phyloP scores from a whole-genome alignment of 1,140 invertebrate genomes.

The Alviniconcha marisindica region DNA sequence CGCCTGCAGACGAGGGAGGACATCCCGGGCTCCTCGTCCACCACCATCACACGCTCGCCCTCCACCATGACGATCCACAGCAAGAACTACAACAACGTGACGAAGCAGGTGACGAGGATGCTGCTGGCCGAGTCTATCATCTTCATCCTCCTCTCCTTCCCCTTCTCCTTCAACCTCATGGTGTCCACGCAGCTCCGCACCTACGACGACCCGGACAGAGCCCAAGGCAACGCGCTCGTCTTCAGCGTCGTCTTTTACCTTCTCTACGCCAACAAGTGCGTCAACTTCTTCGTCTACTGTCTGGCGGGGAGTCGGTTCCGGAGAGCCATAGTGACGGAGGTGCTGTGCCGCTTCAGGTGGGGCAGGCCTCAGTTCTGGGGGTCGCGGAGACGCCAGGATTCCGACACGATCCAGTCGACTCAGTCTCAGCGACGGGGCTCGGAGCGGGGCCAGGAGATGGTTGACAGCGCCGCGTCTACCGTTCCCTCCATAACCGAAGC shows the following conservation, averaged over 20 bases:
- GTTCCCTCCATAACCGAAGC: no score
- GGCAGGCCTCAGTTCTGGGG: background rate
- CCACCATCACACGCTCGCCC: background rate
- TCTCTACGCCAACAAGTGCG: constrained; percentile 64
- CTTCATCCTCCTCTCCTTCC: constrained; percentile 60
- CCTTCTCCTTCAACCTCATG: constrained; percentile 58
- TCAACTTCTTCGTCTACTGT: constrained; percentile 63
- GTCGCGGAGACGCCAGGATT: background rate
- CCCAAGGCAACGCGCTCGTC: constrained; percentile 45
- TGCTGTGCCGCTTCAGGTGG: constrained; percentile 27
- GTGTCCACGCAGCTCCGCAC: constrained; percentile 50
- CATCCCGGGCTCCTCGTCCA: background rate
- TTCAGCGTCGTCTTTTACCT: constrained; percentile 66
- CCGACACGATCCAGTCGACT: background rate
- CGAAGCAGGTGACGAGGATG: constrained; percentile 54
- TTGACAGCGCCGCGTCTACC: background rate
- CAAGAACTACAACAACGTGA: background rate
- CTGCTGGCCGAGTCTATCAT: constrained; percentile 62
- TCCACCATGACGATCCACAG: constrained; percentile 26
- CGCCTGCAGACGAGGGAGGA: constrained; percentile 29
- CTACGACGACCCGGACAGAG: constrained; percentile 48
- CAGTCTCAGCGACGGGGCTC: background rate
- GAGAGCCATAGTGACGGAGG: constrained; percentile 42
- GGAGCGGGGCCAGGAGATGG: background rate
- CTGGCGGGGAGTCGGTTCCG: constrained; percentile 60